Conservation (phyloP, 1,140 invertebrate species). For the Episyrphus balteatus region DNA sequence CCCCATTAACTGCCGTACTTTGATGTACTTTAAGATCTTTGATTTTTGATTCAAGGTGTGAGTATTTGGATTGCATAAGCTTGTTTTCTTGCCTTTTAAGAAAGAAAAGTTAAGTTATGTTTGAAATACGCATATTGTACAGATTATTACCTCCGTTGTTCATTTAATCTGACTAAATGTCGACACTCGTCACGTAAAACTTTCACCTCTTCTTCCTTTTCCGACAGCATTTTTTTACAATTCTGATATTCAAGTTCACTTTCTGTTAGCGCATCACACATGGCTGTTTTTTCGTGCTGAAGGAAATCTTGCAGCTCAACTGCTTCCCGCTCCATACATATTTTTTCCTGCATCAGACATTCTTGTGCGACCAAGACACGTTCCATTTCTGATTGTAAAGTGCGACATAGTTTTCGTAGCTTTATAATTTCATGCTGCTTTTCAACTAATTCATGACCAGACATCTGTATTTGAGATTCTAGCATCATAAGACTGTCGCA, state of each 20-base stretch:
- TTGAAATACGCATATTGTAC: background rate
- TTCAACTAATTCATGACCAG: conserved; percentile 57
- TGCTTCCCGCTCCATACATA: conserved; percentile 57
- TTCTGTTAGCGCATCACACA: conserved; percentile 62
- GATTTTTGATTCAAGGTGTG: conserved; percentile 49
- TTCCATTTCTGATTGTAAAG: conserved; percentile 47
- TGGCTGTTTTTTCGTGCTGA: conserved; percentile 59
- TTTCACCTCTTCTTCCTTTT: conserved; percentile 47
- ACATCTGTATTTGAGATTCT: conserved; percentile 60
- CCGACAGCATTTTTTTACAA: conserved; percentile 41
- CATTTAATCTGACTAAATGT: conserved; percentile 63
- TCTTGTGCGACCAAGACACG: conserved; percentile 50
- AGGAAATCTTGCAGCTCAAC: conserved; percentile 66
- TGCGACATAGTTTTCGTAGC: conserved; percentile 51
- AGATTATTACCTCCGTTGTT: conserved; percentile 52
- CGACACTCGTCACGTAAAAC: conserved; percentile 63
- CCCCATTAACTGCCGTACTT: conserved; percentile 57
- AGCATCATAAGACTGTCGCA: conserved; percentile 60
- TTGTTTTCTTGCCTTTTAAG: conserved; percentile 52
- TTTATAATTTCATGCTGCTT: conserved; percentile 67
- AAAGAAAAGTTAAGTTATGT: background rate
- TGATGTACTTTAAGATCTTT: conserved; percentile 54
- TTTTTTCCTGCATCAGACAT: conserved; percentile 54
- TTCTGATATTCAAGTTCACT: conserved; percentile 53
- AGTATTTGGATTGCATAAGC: conserved; percentile 50